Conservation (phyloP, 1,140 invertebrate species). For the Camponotus vicinus region DNA sequence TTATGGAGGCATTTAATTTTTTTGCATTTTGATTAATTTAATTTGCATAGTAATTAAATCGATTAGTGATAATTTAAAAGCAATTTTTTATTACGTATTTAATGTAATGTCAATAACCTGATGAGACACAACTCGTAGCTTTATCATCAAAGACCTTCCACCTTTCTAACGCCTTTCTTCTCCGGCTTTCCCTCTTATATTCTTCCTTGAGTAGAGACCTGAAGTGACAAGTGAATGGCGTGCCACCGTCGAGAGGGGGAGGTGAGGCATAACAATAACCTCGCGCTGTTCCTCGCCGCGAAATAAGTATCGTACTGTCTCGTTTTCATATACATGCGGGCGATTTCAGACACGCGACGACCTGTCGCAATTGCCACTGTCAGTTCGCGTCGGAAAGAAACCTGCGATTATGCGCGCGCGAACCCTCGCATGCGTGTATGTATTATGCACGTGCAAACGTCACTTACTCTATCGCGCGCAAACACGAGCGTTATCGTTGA, state of each 20-base stretch:
- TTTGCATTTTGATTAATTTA: not conserved
- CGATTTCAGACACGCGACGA: conserved; percentile 63
- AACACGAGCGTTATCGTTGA: conserved; percentile 67
- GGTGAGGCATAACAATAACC: conserved; percentile 63
- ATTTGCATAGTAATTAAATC: conserved; percentile 3
- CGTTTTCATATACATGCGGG: conserved; percentile 53
- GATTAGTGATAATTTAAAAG: not conserved
- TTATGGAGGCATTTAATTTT: not conserved
- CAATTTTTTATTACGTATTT: not conserved
- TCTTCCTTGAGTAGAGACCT: conserved; percentile 40
- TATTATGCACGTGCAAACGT: not conserved
- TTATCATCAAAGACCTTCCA: conserved; percentile 27
- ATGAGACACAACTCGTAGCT: not conserved
- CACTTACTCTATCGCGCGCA: conserved; percentile 62
- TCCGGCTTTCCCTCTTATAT: conserved; percentile 54
- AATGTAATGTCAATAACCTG: not conserved
- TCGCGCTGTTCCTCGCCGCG: conserved; percentile 34
- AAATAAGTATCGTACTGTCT: conserved; percentile 67
- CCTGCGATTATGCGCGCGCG: conserved; percentile 51
- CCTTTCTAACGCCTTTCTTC: conserved; percentile 18
- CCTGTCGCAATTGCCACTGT: conserved; percentile 47
- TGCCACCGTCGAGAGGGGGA: conserved; percentile 41
- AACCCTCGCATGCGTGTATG: not conserved
- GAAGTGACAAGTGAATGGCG: conserved; percentile 71
- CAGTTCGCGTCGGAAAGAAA: conserved; percentile 46